Base-by-base conservation (phyloP, 92 coral and sea anemone genomes). In the Epizoanthus illoricatus region DNA sequence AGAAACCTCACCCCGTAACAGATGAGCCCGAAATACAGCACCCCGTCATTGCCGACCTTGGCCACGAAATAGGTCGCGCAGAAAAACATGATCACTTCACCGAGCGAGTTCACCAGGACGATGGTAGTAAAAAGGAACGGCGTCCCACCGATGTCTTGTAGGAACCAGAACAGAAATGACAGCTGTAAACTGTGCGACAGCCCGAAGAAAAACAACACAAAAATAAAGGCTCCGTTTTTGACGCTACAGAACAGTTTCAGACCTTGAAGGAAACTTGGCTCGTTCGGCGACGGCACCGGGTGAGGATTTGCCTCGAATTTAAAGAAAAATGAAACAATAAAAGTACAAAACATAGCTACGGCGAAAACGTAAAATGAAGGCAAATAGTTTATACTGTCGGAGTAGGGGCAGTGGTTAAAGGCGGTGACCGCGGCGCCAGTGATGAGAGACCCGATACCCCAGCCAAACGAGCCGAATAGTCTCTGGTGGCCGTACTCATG, bases 131-230 rank as follows among this genome's bases (percentile, higher is more conserved):
- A 93, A 19, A 93, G 89, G 19, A 93, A 65, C 2, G 97, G 97
- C 5, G 94, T 90, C 7, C 97, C 97, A 6, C 97, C 97, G 39
- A 93, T 91, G 79, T 93, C 94, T 83, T 93, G 97, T 4, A 93
- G 97, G 42, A 90, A 92, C 97, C 97, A 92, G 81, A 92, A 92
- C 81, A 92, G 85, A 70, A 92, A 92, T 20, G 97, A 92, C 19
- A 92, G 85, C 86, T 92, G 94, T 42, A 92, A 83, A 23, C 97
- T 92, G 88, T 86, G 90, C 6, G 87, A 90, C 36, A 85, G 85
- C 28, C 88, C 90, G 70, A 82, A 59, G 76, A 90, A 90, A 55
- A 90, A 80, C 69, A 90, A 80, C 17, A 88, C 88, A 52, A 80
- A 73, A 36, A 93, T 85, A 60, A 93, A 93, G 7, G 89, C 90